Conservation (phyloP, 2,113 vertebrate genomes). For the Laticauda laticaudata region DNA sequence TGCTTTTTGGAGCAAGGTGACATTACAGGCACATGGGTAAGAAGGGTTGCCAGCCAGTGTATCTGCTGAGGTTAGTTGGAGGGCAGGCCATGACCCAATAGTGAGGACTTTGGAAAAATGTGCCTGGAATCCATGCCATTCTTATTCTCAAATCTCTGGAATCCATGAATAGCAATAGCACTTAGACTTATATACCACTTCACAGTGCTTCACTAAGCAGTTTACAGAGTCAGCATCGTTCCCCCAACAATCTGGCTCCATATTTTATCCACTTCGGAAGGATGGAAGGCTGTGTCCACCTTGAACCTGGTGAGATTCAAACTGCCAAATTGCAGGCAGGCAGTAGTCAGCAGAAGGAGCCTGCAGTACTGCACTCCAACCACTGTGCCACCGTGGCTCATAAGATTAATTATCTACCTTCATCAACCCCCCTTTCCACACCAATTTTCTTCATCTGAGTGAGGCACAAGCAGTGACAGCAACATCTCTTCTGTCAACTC, state of each 20-base stretch:
- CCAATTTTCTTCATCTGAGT: not conserved
- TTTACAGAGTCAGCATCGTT: too few relatives aligned
- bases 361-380: too few relatives aligned
- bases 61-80: not conserved
- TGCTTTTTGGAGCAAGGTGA: not conserved
- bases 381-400: too few relatives aligned
- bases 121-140: not conserved
- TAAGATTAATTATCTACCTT: not conserved
- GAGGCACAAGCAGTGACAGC: not conserved
- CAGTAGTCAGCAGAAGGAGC: too few relatives aligned
- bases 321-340: too few relatives aligned
- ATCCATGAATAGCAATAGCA: not conserved
- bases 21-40: not conserved
- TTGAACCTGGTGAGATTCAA: too few relatives aligned
- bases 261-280: too few relatives aligned
- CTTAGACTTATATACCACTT: too few relatives aligned
- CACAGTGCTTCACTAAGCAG: too few relatives aligned
- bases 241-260: too few relatives aligned
- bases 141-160: not conserved
- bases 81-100: not conserved
- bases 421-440: not conserved
- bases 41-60: not conserved
- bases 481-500: not conserved
- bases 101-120: not conserved
- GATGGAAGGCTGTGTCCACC: too few relatives aligned